Evolutionary conservation across 2,888 invertebrate species (phyloP), one percentile per base, ranked within the genome.

Genomic region (Lasioglossum lativentre): DNA sequence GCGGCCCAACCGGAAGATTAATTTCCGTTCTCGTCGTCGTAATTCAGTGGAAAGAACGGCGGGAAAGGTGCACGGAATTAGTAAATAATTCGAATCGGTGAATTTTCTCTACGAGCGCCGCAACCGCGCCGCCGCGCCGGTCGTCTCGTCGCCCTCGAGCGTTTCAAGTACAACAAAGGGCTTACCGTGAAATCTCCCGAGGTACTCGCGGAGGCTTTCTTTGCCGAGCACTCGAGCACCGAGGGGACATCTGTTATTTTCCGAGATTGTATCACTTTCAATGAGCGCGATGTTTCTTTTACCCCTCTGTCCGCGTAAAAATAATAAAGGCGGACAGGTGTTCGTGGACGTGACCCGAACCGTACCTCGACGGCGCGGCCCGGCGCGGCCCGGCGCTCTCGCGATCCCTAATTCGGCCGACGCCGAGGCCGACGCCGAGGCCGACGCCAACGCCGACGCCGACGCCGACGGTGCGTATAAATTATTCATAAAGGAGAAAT

Each of bases 221-320:
- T 90, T 90, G 90, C 88, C 85, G 76, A 90, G 87, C 90, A 91
- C 90, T 90, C 86, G 87, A 87, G 78, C 83, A 72, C 82, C 83
- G 81, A 86, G 83, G 87, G 85, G 90, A 90, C 90, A 91, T 90
- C 90, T 91, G 90, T 90, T 90, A 90, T 89, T 90, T 91, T 89
- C 90, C 83, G 87, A 91, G 91, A 90, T 90, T 90, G 89, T 90
- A 90, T 90, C 90, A 89, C 86, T 87, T 85, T 86, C 91, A 86
- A 86, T 83, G 89, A 88, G 83, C 78, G 76, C 78, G 83, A 87
- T 81, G 86, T 76, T 78, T 89, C 83, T 74, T 71, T 80, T 80
- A n/a, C 56, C 63, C 10, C 56, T 40, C 71, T 34, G 45, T 40
- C 52, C 70, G 78, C 75, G 78, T 81, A 82, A 80, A 88, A 88